Evolutionary conservation across 2,797 vertebrate genomes (phyloP).

Genomic region (Yasuhikotakia modesta): DNA sequence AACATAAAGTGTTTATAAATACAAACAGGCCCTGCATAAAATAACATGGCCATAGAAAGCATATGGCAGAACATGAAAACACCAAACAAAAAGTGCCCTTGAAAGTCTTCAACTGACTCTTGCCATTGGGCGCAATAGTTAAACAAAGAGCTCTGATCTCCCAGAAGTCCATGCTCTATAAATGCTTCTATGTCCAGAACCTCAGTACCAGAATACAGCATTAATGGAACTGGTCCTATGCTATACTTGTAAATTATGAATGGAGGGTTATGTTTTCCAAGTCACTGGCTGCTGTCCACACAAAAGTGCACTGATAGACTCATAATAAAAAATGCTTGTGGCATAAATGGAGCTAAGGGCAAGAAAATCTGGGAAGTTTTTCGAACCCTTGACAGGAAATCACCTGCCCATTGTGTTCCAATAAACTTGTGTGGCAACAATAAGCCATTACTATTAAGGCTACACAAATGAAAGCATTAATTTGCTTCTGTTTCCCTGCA

Average conservation of each 20-base stretch:
- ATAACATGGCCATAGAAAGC: slow-evolving; percentile 26
- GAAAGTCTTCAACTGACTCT: slow-evolving; percentile 25
- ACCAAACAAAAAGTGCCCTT: slow-evolving; percentile 60
- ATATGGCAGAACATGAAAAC: slow-evolving; percentile 46
- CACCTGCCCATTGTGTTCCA: neutral
- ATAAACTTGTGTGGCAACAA: neutral
- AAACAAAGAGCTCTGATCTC: slow-evolving; percentile 49
- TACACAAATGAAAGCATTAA: neutral
- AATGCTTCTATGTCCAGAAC: slow-evolving; percentile 58
- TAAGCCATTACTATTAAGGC: neutral
- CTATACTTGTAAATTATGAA: slow-evolving; percentile 79
- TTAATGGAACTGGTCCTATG: slow-evolving; percentile 73
- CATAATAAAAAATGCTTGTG: slow-evolving; percentile 45
- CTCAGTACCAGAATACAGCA: slow-evolving; percentile 68
- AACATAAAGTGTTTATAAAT: slow-evolving; percentile 35
- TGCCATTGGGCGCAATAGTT: slow-evolving; percentile 33
- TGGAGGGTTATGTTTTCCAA: slow-evolving; percentile 74
- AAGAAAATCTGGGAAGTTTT: slow-evolving; percentile 12
- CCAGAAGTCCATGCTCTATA: slow-evolving; percentile 54
- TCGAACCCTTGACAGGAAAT: slow-evolving; percentile 13
- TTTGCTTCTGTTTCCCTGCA: neutral
- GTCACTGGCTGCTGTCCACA: slow-evolving; percentile 65
- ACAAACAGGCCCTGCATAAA: slow-evolving; percentile 40
- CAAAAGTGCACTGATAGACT: slow-evolving; percentile 58
- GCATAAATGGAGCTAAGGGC: slow-evolving; percentile 44